phyloP scores from a whole-genome alignment of 2,113 vertebrate genomes.

The Arenaria interpres region DNA sequence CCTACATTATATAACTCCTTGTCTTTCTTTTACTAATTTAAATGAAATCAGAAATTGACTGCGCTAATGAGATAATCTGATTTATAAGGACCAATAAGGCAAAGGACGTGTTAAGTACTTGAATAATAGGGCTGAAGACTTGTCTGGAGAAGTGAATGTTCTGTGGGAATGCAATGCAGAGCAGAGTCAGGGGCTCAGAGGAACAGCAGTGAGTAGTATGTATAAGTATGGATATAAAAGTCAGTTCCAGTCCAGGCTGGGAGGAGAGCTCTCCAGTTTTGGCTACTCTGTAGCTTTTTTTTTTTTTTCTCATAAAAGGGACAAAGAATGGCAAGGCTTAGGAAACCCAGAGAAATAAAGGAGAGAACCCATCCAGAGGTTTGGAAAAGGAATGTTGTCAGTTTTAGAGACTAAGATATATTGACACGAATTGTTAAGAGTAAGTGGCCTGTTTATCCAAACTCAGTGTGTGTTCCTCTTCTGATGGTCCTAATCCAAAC shows the following conservation, averaged over 20 bases:
- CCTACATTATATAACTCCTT: neutral
- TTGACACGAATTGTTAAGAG: neutral
- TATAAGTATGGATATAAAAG: accelerated
- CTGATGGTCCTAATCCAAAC: neutral
- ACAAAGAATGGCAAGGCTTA: neutral
- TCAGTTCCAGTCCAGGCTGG: neutral
- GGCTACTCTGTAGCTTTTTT: neutral
- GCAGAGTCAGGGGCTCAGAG: neutral
- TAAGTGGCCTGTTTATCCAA: neutral
- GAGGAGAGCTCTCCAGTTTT: neutral
- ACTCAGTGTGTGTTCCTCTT: neutral
- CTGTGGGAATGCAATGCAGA: neutral
- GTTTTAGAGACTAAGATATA: neutral
- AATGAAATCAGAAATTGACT: neutral
- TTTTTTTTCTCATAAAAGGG: neutral
- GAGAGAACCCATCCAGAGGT: neutral
- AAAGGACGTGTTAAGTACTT: neutral
- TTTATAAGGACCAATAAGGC: neutral
- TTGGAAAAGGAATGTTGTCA: neutral
- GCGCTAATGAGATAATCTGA: conserved; percentile 4
- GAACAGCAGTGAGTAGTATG: neutral
- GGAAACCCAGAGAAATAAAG: neutral
- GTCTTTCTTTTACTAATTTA: neutral
- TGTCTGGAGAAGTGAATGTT: neutral
- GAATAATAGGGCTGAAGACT: neutral